Base-by-base conservation (phyloP, 2,888 invertebrate species). In the Mythimna ferrago region DNA sequence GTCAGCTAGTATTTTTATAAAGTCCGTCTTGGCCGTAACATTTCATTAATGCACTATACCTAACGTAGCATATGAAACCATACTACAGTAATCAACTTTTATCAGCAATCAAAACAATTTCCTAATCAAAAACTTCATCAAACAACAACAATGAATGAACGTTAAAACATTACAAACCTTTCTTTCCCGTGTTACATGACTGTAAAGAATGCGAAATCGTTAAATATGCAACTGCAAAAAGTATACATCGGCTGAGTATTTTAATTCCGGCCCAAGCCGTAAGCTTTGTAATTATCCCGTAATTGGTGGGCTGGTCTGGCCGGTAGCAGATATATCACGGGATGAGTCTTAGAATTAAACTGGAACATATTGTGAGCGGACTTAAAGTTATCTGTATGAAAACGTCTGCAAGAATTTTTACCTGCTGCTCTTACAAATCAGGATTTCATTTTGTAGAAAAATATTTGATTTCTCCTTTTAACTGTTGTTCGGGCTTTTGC, bases 271-370 rank as follows among this genome's bases (percentile, higher is more conserved):
- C 71, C 82, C 56, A 38, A 88, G 81, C 87, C 89, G 88, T 89
- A 89, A 89, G 90, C 85, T 91, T 92, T 91, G 91, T 95, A 95
- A 95, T 95, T 95, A 95, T 94, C 91, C 92, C 89, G 92, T 95
- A 94, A 95, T 94, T 93, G 94, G 94, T 93, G 89, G 94, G 93
- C 90, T 75, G 93, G 87, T 76, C 88, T 63, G 87, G 87, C 87
- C 90, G 84, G 93, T 93, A 94, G 94, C 94, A 90, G 91, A 94
- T 94, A 94, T 93, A 94, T 95, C 95, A 94, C 94, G 35, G 72
- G 89, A 87, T 89, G 87, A 90, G 87, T 78, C 85, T 90, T 85
- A 87, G 83, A 87, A 86, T 85, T 85, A 84, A 80, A 82, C 54
- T 81, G 73, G 67, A 71, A n/a, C 54, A 80, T 41, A 35, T 16